Conservation (phyloP, 2,797 vertebrate species). For the Cercopithecus mitis region DNA sequence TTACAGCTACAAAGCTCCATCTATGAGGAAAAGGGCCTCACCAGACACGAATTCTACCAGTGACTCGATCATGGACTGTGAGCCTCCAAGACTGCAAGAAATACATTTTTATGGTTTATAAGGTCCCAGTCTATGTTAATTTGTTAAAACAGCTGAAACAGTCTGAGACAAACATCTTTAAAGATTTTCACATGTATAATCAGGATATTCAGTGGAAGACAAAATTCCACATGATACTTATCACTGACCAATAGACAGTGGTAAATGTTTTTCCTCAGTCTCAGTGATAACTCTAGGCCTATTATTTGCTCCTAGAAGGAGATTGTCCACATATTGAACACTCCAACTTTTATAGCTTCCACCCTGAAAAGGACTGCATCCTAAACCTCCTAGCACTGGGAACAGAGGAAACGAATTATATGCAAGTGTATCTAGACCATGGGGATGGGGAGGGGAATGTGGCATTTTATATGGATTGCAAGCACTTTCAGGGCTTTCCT, state of each 20-base stretch:
- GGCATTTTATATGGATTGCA: background rate
- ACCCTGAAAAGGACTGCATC: background rate
- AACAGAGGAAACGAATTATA: background rate
- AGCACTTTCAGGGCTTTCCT: background rate
- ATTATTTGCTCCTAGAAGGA: background rate
- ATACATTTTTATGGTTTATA: background rate
- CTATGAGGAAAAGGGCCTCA: too few relatives aligned
- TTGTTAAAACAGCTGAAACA: background rate
- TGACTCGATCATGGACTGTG: accelerated
- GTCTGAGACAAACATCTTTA: background rate
- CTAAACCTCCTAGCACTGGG: background rate
- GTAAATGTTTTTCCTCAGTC: background rate
- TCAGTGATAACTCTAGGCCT: background rate
- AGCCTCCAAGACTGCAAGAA: background rate
- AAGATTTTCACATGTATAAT: background rate
- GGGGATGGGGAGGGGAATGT: accelerated
- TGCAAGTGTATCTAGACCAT: background rate
- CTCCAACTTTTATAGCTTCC: too few relatives aligned
- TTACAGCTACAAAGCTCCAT: background rate
- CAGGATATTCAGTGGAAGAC: background rate
- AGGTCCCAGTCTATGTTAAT: background rate
- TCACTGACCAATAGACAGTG: background rate
- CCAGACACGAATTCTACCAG: accelerated
- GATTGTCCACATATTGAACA: background rate
- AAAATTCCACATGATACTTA: background rate